Conservation (phyloP, 2,797 vertebrate genomes). For the Sebastolobus alascanus region DNA sequence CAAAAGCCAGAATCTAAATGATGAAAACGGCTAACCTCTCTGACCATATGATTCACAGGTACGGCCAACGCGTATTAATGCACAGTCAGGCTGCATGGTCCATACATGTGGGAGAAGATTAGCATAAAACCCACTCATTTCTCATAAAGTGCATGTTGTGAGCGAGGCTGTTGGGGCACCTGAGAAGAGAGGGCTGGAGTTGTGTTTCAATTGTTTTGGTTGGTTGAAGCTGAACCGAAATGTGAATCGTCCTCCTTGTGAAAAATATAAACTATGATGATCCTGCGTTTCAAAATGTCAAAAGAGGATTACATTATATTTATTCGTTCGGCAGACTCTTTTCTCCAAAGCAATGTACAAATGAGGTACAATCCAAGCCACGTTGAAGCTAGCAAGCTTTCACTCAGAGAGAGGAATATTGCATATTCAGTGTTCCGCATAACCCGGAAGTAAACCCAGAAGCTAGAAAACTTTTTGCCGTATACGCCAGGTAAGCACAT, state of each 20-base stretch:
- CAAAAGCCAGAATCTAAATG: conserved; percentile 39
- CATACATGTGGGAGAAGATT: conserved; percentile 71
- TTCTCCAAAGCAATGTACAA: not conserved
- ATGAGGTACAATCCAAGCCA: not conserved
- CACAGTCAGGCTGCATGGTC: conserved; percentile 44
- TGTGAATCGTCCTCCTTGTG: not conserved
- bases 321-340: not conserved
- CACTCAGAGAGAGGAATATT: no score
- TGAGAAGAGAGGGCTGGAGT: conserved; percentile 4
- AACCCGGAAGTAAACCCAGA: not conserved
- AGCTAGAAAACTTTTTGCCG: no score
- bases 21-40: conserved; percentile 47
- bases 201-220: not conserved
- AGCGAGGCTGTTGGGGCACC: not conserved
- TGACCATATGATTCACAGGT: conserved; percentile 41
- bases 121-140: conserved; percentile 75
- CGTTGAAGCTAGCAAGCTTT: no score
- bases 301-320: not conserved
- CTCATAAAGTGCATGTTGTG: conserved; percentile 51
- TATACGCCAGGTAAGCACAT: no score
- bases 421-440: not conserved
- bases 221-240: conserved; percentile 1
- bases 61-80: conserved; percentile 2
- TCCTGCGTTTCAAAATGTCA: not conserved
- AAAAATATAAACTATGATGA: not conserved